Evolutionary conservation across 2,797 vertebrate species (phyloP).

Genomic region (Epinephelus coioides): DNA sequence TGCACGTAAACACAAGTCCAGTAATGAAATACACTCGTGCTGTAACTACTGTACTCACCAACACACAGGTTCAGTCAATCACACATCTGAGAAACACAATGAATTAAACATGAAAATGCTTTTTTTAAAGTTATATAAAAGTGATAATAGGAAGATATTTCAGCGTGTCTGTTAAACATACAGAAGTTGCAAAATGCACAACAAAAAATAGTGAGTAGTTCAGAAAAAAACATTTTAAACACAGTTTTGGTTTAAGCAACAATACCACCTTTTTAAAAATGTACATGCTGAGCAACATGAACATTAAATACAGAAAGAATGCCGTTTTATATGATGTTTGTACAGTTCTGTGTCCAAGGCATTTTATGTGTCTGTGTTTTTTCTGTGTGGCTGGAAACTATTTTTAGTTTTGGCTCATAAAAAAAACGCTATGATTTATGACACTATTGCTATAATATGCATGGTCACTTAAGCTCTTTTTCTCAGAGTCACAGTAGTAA

Average conservation of each 20-base stretch:
- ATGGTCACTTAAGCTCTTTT: not conserved
- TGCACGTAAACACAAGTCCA: constrained; percentile 40
- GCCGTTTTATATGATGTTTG: not conserved
- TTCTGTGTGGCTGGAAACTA: constrained; percentile 9
- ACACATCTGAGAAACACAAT: constrained; percentile 22
- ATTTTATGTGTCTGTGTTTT: constrained; percentile 14
- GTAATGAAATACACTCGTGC: constrained; percentile 25
- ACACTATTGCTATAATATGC: constrained; percentile 42
- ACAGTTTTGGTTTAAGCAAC: constrained; percentile 56
- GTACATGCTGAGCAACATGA: constrained; percentile 11
- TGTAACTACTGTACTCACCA: constrained; percentile 13
- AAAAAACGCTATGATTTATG: not conserved
- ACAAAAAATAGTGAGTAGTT: constrained; percentile 4
- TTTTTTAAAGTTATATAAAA: constrained; percentile 29
- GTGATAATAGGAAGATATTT: constrained; percentile 11
- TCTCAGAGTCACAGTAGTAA: constrained; percentile 34
- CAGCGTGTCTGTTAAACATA: not conserved
- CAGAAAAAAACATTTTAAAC: constrained; percentile 60
- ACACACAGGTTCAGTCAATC: constrained; percentile 9
- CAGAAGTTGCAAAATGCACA: constrained; percentile 8
- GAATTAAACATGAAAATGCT: constrained; percentile 23
- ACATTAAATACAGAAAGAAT: constrained; percentile 25
- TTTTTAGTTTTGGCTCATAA: not conserved
- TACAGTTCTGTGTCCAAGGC: constrained; percentile 43
- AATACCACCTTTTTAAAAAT: constrained; percentile 16